Base-by-base conservation (phyloP, 2,797 vertebrate genomes). In the Australoheros facetus region DNA sequence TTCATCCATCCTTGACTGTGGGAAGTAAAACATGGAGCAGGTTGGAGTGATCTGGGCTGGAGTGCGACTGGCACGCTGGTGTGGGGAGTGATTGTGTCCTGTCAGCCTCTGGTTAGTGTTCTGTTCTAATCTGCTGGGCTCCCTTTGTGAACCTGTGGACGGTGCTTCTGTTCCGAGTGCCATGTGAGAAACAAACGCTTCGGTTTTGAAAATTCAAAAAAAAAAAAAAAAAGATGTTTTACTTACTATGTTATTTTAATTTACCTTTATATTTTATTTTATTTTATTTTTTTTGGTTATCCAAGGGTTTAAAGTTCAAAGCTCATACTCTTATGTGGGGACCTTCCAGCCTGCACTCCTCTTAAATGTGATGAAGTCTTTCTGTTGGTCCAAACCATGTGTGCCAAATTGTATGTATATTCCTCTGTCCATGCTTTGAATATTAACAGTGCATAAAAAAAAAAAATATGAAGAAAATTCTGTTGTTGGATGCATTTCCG, bases 401-500 rank as follows among this genome's bases (percentile, higher is more conserved):
- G 95, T 96, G 96, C 96, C 96, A 96, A 96, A 96, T 89, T 94
- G 90, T 94, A 89, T 95, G 91, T 94, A 91, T 94, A 89, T 88
- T 94, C 90, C 91, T 93, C 91, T 94, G 93, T 94, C 94, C 87
- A 87, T 92, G 92, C 94, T 94, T 95, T 96, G 94, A 91, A 93
- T 94, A 94, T 91, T 91, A 94, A 95, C 93, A 93, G 90, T 95
- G 94, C 94, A 94, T 95, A 93, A 93, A 93, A 37, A 37, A 26
- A 90, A 26, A 90, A 86, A 86, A 87, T 84, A 87, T 88, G 84
- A 88, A 93, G 78, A 89, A 83, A 87, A 91, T 84, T 91, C 86
- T 71, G 84, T 88, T 93, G 92, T 90, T 87, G 90, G 92, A 94
- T 92, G 87, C 88, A 85, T 94, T 94, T 93, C 92, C 87, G 80